Evolutionary conservation across 2,113 vertebrate species (phyloP).

Genomic region (Callospermophilus lateralis): DNA sequence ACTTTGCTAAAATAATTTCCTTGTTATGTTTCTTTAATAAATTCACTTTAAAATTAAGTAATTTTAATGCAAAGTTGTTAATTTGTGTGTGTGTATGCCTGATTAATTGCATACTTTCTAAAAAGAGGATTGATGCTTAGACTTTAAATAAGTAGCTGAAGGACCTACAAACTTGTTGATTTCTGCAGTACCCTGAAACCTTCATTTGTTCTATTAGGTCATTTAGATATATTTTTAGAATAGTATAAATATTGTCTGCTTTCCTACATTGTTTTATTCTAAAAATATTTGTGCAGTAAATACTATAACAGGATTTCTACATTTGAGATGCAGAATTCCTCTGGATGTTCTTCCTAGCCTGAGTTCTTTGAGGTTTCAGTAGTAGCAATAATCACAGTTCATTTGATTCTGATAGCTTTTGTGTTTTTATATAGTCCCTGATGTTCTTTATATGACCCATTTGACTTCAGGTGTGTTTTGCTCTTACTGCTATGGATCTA

Average conservation of each 20-base stretch:
- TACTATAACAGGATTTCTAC: neutral
- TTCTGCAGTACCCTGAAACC: neutral
- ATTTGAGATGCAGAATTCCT: neutral
- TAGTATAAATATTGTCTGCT: neutral
- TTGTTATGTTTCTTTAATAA: neutral
- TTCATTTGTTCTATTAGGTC: neutral
- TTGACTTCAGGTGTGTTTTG: neutral
- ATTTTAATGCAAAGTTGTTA: neutral
- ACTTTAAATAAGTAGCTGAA: neutral
- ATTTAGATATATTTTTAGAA: constrained; percentile 29
- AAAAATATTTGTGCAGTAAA: neutral
- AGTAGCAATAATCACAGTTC: neutral
- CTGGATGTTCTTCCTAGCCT: neutral
- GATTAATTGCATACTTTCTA: neutral
- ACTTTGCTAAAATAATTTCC: constrained; percentile 20
- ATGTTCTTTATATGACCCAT: neutral
- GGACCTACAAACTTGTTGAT: neutral
- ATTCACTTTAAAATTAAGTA: constrained; percentile 21
- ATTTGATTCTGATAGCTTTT: neutral
- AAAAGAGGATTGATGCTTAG: neutral
- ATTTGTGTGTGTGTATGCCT: neutral
- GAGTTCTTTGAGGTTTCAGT: neutral
- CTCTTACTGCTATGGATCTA: neutral
- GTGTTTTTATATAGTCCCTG: neutral
- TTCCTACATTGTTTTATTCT: constrained; percentile 34